Conservation (phyloP, 2,113 vertebrate genomes). For the Illadopsis cleaveri region DNA sequence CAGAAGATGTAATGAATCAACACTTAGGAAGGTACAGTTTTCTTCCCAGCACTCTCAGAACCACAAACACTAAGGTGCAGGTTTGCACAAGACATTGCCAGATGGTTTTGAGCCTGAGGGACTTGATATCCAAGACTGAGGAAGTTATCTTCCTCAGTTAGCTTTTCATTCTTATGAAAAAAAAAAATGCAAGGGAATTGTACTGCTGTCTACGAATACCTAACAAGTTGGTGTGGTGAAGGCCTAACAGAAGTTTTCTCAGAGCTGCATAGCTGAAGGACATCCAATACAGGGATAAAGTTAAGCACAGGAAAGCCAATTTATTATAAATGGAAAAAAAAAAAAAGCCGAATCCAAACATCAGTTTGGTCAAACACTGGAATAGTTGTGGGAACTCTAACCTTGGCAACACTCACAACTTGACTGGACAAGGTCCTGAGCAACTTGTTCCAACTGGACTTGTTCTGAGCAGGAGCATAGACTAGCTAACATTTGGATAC, state of each 20-base stretch:
- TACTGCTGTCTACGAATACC: background rate
- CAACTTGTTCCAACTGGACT: background rate
- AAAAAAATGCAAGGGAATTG: background rate
- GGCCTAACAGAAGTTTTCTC: background rate
- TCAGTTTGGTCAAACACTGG: background rate
- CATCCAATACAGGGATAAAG: background rate
- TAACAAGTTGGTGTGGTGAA: background rate
- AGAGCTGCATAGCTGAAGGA: background rate
- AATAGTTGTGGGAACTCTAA: background rate
- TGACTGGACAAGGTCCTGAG: background rate
- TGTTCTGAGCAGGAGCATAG: background rate
- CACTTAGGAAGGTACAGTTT: background rate
- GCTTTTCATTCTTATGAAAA: background rate
- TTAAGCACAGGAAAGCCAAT: background rate
- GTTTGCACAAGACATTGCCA: background rate
- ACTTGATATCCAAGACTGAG: background rate
- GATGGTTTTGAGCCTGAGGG: background rate
- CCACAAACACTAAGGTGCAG: background rate
- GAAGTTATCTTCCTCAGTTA: background rate
- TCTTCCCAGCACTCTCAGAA: background rate
- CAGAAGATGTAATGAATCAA: background rate
- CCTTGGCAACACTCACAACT: background rate
- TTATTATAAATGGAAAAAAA: background rate
- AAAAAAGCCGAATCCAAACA: background rate
- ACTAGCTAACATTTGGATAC: background rate